These are phyloP conservation scores for Athalia circularis DNA, from an alignment of 2,888 invertebrate species.

Conservation along the genomic window DNA sequence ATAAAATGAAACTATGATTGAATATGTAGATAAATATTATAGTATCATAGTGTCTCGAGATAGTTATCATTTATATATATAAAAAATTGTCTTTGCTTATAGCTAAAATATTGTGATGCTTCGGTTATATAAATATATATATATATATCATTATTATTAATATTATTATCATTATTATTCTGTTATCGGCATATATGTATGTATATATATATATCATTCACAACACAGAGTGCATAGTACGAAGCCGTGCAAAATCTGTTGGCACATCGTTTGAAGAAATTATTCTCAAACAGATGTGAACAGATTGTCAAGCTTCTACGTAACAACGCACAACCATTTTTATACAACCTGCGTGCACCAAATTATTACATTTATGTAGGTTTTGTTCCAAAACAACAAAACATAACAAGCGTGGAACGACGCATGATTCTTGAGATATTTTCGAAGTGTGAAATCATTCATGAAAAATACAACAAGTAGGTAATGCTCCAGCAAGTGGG, in stretches of 20 bases:
- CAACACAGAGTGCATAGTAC: slow-evolving; percentile 75
- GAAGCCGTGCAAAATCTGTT: slow-evolving; percentile 69
- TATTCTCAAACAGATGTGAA: slow-evolving; percentile 42
- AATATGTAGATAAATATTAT: slow-evolving; percentile 31
- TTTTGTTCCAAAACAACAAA: slow-evolving; percentile 35
- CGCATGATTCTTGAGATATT: background rate
- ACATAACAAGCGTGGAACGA: slow-evolving; percentile 17
- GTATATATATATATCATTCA: slow-evolving; percentile 68
- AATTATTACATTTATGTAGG: slow-evolving; percentile 52
- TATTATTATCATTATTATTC: slow-evolving; percentile 62
- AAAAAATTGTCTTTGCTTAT: slow-evolving; percentile 73
- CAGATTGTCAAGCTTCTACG: slow-evolving; percentile 65
- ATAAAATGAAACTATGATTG: slow-evolving; percentile 13
- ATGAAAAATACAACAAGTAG: background rate
- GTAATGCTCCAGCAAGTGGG: background rate
- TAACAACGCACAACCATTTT: slow-evolving; percentile 73
- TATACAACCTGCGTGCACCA: slow-evolving; percentile 69
- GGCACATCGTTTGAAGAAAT: slow-evolving; percentile 22
- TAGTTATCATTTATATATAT: slow-evolving; percentile 58
- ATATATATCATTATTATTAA: slow-evolving; percentile 60
- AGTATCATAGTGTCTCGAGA: slow-evolving; percentile 22
- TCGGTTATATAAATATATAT: slow-evolving; percentile 72
- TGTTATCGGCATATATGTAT: slow-evolving; percentile 42
- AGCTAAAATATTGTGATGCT: slow-evolving; percentile 72
- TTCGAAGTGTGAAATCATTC: background rate